Base-by-base conservation (phyloP, 2,888 invertebrate species). In the Elysia crispata region DNA sequence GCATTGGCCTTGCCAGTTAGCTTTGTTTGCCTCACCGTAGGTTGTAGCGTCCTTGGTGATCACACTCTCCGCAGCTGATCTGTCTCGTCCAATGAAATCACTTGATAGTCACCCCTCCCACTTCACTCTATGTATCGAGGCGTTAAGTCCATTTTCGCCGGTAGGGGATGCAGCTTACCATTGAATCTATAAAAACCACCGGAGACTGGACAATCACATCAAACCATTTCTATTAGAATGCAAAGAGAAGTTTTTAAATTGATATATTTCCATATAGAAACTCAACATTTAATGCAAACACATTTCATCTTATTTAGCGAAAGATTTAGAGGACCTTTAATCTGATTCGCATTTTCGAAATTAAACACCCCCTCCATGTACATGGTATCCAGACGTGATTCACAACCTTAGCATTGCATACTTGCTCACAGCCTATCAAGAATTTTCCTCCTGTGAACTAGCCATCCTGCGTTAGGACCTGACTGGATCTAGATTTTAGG, bases 11-110 rank as follows among this genome's bases (percentile, higher is more conserved):
- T 31, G 25, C 54, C 49, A 62, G 64, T 60, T 30, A 75, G 64
- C 75, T 64, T 62, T 49, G 75, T 41, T 25, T 28, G 25, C 66
- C 18, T 30, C 18, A 66, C 30, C 25, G 18, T 28, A 28, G 20
- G 72, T 18, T 62, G 31, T 13, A 5, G 77, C 69, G 81, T 76
- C 79, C 81, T 82, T 82, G 81, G 57, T 30, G 33, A 33, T 73
- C 73, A 66, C 66, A 73, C 73, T 49, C 76, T 67, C 66, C 33
- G 64, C 79, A 60, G 75, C 78, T 82, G 82, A 82, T 82, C 74
- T 3, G 0, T n/a, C 1, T n/a, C 60, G 33, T 23, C 80, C 82
- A 80, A 82, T 81, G 73, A 80, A 66, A 78, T 54, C 50, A 54
- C 62, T 49, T 20, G 23, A 20, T n/a, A 15, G 31, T 80, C 78